These are phyloP conservation scores for Rousettus madagascariensis DNA, from an alignment of 2,797 vertebrate genomes.

Conservation along the genomic window DNA sequence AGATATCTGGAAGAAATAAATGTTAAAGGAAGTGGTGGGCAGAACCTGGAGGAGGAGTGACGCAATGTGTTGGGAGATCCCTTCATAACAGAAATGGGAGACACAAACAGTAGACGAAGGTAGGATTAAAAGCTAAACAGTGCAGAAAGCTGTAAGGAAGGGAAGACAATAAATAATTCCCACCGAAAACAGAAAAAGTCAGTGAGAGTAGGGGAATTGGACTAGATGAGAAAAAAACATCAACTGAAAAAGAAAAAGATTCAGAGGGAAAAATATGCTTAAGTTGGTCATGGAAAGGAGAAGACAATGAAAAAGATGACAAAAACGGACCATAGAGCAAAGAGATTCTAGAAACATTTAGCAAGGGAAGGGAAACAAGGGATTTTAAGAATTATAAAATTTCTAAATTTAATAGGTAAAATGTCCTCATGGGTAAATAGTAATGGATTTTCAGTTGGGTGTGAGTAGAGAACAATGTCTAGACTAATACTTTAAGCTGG, in stretches of 20 bases:
- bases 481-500: neutral
- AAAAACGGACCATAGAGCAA: neutral
- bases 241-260: neutral
- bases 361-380: neutral
- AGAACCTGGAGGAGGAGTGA: neutral
- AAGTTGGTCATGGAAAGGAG: neutral
- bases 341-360: neutral
- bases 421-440: neutral
- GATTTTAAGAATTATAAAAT: neutral
- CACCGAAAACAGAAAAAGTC: neutral
- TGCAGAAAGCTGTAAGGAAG: neutral
- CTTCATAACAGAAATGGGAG: neutral
- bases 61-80: neutral
- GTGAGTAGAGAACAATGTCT: neutral
- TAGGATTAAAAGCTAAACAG: neutral
- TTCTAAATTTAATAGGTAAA: neutral
- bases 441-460: neutral
- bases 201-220: neutral
- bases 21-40: neutral
- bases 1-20: neutral
- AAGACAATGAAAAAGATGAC: neutral
- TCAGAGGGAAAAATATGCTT: neutral
- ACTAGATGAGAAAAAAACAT: neutral
- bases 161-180: neutral
- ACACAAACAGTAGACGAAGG: neutral